Conservation (phyloP, 2,888 invertebrate species). For the Calameuta filiformis region DNA sequence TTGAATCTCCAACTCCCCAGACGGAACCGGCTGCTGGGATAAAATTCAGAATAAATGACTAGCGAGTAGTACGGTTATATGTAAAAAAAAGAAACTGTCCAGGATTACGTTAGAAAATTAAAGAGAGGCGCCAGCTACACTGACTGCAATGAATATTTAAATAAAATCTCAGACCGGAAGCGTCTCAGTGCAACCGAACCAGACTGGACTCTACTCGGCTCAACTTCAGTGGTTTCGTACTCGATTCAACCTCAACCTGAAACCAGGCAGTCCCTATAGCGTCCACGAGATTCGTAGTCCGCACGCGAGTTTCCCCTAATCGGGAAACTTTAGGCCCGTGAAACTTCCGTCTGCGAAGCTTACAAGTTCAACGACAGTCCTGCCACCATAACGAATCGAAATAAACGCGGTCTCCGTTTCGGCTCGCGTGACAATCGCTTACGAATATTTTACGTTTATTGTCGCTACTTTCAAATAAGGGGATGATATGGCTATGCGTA, state of each 20-base stretch:
- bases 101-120: conserved; percentile 47
- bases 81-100: conserved; percentile 42
- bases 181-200: not conserved
- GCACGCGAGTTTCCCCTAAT: conserved; percentile 20
- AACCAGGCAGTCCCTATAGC: not conserved
- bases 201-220: not conserved
- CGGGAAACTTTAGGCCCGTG: conserved; percentile 15
- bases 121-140: conserved; percentile 42
- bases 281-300: not conserved
- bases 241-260: not conserved
- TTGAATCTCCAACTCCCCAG: conserved; percentile 37
- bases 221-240: not conserved
- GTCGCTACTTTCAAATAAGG: not conserved
- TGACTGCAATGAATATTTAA: conserved; percentile 54
- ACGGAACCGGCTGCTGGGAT: not conserved
- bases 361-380: conserved; percentile 2
- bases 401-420: conserved; percentile 5
- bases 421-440: conserved; percentile 18
- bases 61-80: conserved; percentile 29
- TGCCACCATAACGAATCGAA: conserved; percentile 17
- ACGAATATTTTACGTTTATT: conserved; percentile 21
- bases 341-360: not conserved
- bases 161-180: conserved; percentile 42
- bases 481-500: not conserved
- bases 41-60: not conserved